A percentile compares a stretch with the other conserved stretches of the same genome.
Conservation (phyloP, 2,113 vertebrate species). For the Myrmophylax atrothorax region DNA sequence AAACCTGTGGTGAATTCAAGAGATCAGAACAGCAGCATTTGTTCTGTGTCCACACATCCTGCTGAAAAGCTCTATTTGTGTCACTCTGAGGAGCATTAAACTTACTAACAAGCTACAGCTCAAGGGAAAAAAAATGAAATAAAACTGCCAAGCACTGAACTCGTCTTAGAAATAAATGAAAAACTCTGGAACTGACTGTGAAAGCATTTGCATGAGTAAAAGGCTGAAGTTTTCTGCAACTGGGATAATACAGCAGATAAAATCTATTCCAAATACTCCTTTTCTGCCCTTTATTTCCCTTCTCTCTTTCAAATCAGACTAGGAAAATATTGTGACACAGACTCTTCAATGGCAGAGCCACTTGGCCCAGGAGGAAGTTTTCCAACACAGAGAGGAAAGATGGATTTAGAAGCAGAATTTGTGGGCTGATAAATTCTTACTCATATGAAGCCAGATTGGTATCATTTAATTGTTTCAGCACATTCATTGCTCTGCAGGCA, state of each 20-base stretch:
- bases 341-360: background rate
- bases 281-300: background rate
- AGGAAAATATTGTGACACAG: background rate
- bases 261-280: background rate
- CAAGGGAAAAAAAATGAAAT: background rate
- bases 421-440: background rate
- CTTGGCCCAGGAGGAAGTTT: background rate
- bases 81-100: background rate
- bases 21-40: background rate
- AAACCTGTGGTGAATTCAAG: slow-evolving; percentile 73
- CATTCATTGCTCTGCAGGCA: background rate
- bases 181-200: background rate
- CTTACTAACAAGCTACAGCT: background rate
- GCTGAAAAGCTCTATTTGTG: background rate
- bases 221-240: background rate
- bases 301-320: background rate
- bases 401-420: background rate
- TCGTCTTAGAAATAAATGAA: background rate
- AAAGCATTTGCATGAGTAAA: background rate
- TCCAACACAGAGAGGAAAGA: background rate
- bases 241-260: background rate
- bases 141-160: background rate
- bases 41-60: background rate
- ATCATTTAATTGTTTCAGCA: background rate
- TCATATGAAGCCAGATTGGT: background rate